A percentile compares a stretch with the other conserved stretches of the same genome.
Conservation (phyloP, 2,888 invertebrate species). For the Ptilodon capucinus region DNA sequence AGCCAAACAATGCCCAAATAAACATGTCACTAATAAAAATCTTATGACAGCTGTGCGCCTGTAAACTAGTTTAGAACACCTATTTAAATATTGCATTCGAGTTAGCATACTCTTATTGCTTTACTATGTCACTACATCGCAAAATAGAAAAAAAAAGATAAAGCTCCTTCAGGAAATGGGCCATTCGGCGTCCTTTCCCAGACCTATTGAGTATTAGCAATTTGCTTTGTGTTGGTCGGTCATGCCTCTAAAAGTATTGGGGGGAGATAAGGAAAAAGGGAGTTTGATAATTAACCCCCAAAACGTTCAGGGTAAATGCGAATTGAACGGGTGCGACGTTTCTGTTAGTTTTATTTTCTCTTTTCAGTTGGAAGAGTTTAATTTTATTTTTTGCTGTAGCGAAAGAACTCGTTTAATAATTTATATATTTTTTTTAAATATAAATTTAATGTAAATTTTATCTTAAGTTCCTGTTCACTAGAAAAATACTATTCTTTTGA, state of each 20-base stretch:
- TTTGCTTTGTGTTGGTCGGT: slow-evolving; percentile 70
- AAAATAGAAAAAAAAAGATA: slow-evolving; percentile 58
- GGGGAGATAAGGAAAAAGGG: slow-evolving; percentile 54
- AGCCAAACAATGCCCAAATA: too few relatives aligned
- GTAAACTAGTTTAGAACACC: too few relatives aligned
- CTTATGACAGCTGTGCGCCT: too few relatives aligned
- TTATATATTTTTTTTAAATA: too few relatives aligned
- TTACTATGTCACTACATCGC: slow-evolving; percentile 14
- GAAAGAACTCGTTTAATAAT: too few relatives aligned
- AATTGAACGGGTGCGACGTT: slow-evolving; percentile 30
- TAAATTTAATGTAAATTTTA: too few relatives aligned
- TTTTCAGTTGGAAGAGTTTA: not conserved
- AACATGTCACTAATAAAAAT: too few relatives aligned
- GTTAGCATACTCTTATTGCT: not conserved
- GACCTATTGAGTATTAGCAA: slow-evolving; percentile 71
- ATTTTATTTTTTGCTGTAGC: not conserved
- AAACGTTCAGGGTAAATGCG: slow-evolving; percentile 55
- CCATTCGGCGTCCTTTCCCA: slow-evolving; percentile 64
- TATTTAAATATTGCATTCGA: not conserved
- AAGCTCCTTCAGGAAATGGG: slow-evolving; percentile 68
- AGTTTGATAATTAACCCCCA: slow-evolving; percentile 63
- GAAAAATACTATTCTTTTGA: too few relatives aligned
- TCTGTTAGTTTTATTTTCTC: not conserved
- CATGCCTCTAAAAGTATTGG: slow-evolving; percentile 57
- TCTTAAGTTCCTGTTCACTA: too few relatives aligned